These are phyloP conservation scores for Catocala nupta DNA, from an alignment of 2,888 invertebrate genomes.

Conservation along the genomic window DNA sequence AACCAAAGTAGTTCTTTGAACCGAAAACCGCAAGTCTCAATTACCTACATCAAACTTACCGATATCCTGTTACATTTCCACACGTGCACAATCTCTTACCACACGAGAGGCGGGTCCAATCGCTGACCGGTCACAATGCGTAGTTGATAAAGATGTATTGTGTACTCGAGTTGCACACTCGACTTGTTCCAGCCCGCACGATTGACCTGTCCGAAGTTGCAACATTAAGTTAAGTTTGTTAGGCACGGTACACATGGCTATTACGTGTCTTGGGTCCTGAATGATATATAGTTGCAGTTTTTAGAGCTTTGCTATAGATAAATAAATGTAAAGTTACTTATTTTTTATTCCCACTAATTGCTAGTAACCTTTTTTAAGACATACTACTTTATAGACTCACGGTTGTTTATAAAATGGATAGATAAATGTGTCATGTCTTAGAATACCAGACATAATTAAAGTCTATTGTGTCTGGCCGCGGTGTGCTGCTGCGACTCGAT, in stretches of 20 bases:
- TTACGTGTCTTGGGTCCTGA: not conserved
- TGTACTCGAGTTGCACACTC: conserved; percentile 48
- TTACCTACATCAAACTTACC: conserved; percentile 1
- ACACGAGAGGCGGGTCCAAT: conserved; percentile 49
- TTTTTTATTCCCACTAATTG: no score
- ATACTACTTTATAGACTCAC: no score
- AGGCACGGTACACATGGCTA: conserved; percentile 51
- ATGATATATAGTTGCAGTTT: conserved; percentile 5
- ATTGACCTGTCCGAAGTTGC: conserved; percentile 74
- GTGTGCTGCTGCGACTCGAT: no score
- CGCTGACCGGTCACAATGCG: conserved; percentile 40
- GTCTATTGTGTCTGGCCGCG: no score
- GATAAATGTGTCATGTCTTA: no score
- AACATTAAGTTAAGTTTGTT: conserved; percentile 50
- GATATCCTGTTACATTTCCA: conserved; percentile 41
- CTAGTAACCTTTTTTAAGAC: no score
- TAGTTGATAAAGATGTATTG: conserved; percentile 55
- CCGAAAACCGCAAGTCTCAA: conserved; percentile 10
- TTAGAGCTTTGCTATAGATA: not conserved
- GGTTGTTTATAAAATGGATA: no score
- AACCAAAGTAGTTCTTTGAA: not conserved
- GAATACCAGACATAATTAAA: no score
- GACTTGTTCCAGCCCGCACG: conserved; percentile 58
- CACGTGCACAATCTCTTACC: conserved; percentile 45
- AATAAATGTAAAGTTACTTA: no score